Evolutionary conservation across 2,113 vertebrate genomes (phyloP).

Genomic region (Gymnobelideus leadbeateri): DNA sequence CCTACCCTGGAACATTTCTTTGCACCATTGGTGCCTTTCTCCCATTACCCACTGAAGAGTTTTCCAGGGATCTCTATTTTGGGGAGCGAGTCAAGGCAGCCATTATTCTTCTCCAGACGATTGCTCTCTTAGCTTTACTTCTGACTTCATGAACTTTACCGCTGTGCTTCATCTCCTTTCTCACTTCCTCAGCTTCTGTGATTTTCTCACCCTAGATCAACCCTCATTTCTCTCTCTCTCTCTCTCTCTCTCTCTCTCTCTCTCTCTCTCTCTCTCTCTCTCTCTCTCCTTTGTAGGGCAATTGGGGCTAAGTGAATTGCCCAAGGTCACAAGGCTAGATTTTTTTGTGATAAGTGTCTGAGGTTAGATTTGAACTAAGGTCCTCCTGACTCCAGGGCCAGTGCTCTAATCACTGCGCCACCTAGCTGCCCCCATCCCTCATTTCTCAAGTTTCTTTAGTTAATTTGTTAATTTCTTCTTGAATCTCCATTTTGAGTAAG

Average conservation of each 20-base stretch:
- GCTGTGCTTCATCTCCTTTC: not conserved
- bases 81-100: not conserved
- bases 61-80: not conserved
- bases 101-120: not conserved
- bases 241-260: too few species aligned
- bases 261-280: too few species aligned
- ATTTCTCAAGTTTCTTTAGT: not conserved
- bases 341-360: too few species aligned
- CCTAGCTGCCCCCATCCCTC: too few species aligned
- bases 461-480: not conserved
- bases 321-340: too few species aligned
- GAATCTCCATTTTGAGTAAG: not conserved
- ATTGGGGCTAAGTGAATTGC: too few species aligned
- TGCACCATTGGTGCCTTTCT: not conserved
- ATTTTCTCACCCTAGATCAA: not conserved
- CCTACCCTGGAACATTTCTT: not conserved
- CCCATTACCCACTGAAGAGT: not conserved
- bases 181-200: not conserved
- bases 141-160: not conserved
- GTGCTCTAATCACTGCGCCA: too few species aligned
- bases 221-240: too few species aligned
- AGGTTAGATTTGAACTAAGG: too few species aligned
- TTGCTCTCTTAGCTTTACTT: not conserved
- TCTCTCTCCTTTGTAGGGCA: too few species aligned
- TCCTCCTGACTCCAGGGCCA: too few species aligned